These are phyloP conservation scores for Pithys albifrons DNA, from an alignment of 2,113 vertebrate genomes.

Conservation along the genomic window DNA sequence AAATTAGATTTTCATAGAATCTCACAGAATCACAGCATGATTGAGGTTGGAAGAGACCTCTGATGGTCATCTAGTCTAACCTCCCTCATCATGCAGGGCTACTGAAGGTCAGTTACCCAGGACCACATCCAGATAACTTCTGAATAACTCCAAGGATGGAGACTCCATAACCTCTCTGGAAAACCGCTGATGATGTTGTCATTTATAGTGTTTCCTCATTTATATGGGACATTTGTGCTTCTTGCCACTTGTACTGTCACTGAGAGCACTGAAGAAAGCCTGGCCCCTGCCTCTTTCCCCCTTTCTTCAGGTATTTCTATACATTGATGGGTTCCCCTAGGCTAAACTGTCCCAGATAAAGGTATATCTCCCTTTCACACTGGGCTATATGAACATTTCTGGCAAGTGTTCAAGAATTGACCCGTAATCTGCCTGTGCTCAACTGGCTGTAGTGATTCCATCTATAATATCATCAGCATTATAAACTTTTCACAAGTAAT, in stretches of 20 bases:
- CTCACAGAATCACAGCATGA: background rate
- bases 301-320: background rate
- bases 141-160: background rate
- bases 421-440: background rate
- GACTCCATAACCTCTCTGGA: too few species aligned
- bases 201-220: background rate
- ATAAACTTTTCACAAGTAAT: background rate
- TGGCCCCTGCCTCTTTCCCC: background rate
- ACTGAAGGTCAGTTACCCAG: background rate
- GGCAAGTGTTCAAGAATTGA: background rate
- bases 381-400: background rate
- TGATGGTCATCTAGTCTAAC: background rate
- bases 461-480: background rate
- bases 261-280: background rate
- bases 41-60: background rate
- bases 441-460: background rate
- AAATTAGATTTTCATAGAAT: background rate
- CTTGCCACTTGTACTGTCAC: background rate
- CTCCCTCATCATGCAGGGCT: background rate
- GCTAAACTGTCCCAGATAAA: background rate
- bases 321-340: background rate
- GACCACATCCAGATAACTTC: background rate
- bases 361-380: background rate
- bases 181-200: background rate
- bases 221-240: background rate